Evolutionary conservation across 37 sponge, comb jelly and placozoan species (phyloP).

Genomic region (Mnemiopsis leidyi): DNA sequence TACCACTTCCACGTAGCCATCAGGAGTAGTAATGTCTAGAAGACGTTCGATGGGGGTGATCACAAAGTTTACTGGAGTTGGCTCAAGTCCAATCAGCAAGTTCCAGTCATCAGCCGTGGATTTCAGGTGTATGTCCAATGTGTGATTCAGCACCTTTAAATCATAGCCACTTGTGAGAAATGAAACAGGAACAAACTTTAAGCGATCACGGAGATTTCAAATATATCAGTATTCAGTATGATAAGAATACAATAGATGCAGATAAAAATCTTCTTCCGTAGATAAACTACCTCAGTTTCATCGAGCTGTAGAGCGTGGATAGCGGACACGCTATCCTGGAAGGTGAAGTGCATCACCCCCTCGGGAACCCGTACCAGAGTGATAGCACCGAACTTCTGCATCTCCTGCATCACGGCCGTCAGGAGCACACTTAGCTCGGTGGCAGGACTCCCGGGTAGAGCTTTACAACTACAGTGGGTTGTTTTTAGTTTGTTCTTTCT

Average conservation of each 20-base stretch:
- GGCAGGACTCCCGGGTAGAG: not conserved
- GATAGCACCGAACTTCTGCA: slow-evolving; percentile 37
- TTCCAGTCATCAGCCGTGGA: slow-evolving; percentile 25
- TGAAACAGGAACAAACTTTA: too few relatives aligned
- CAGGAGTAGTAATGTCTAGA: not conserved
- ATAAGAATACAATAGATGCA: too few relatives aligned
- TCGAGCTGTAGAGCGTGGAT: slow-evolving; percentile 29
- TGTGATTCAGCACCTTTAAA: not conserved
- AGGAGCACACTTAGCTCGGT: not conserved
- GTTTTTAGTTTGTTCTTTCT: too few relatives aligned
- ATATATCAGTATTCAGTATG: too few relatives aligned
- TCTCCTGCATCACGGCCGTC: slow-evolving; percentile 2
- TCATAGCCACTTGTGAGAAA: too few relatives aligned
- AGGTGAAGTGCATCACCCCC: slow-evolving; percentile 61
- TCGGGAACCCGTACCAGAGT: slow-evolving; percentile 47
- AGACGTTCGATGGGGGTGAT: slow-evolving; percentile 26
- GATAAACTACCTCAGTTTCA: slow-evolving; percentile 55
- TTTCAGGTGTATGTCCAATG: not conserved
- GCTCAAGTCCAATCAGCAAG: not conserved
- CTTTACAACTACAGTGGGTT: not conserved
- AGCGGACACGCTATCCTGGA: slow-evolving; percentile 57
- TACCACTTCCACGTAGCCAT: not conserved
- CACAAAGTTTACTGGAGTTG: not conserved
- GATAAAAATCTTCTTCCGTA: too few relatives aligned
- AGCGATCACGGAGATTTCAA: too few relatives aligned